Conservation (phyloP, 2,113 vertebrate species). For the Tragelaphus buxtoni region DNA sequence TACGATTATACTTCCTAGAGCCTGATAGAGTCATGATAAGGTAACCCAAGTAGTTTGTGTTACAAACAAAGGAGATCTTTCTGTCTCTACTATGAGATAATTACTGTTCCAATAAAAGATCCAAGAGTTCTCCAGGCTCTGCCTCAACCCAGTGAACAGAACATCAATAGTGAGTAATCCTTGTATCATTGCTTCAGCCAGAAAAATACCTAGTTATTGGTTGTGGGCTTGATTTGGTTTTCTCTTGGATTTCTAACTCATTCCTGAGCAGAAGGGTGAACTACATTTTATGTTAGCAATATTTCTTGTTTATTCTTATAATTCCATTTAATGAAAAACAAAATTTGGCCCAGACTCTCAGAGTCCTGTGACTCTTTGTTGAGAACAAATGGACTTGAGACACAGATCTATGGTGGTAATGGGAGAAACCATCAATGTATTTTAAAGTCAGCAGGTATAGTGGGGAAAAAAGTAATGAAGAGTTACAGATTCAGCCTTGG, state of each 20-base stretch:
- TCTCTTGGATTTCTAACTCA: conserved; percentile 50
- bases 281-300: conserved; percentile 54
- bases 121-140: conserved; percentile 51
- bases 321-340: conserved; percentile 44
- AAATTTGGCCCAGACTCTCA: not conserved
- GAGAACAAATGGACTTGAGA: conserved; percentile 36
- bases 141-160: not conserved
- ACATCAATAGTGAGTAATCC: not conserved
- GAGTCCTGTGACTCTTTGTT: conserved; percentile 1
- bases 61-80: conserved; percentile 27
- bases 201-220: conserved; percentile 52
- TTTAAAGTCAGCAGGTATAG: conserved; percentile 26
- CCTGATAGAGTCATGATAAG: not conserved
- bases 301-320: conserved; percentile 57
- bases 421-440: conserved; percentile 12
- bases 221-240: conserved; percentile 28
- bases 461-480: not conserved
- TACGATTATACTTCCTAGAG: conserved; percentile 9
- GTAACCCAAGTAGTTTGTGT: conserved; percentile 51
- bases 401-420: not conserved
- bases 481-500: not conserved
- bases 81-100: not conserved
- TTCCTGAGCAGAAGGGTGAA: conserved; percentile 37
- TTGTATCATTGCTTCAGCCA: conserved; percentile 38
- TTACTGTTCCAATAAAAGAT: conserved; percentile 45